A percentile compares a stretch with the other conserved stretches of the same genome.
These are phyloP conservation scores for Drosophila navojoa DNA, from an alignment of 1,140 invertebrate species.

Conservation along the genomic window DNA sequence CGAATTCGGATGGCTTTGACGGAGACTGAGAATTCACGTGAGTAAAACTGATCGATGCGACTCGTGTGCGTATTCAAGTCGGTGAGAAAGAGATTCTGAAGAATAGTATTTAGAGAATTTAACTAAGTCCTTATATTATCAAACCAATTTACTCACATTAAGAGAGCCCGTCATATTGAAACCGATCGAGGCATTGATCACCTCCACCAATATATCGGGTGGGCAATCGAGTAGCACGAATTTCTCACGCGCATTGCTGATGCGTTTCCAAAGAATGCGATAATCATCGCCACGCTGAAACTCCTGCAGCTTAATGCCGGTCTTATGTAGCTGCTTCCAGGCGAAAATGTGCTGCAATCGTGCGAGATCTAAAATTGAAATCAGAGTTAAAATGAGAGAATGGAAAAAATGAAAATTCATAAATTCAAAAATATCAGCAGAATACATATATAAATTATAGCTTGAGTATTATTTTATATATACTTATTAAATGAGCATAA, in stretches of 20 bases:
- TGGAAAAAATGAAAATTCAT: too few relatives aligned
- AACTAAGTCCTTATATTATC: background rate
- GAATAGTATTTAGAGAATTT: background rate
- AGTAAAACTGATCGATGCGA: constrained; percentile 66
- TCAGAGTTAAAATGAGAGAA: too few relatives aligned
- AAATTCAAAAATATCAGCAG: too few relatives aligned
- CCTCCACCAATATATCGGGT: constrained; percentile 85
- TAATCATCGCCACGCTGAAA: constrained; percentile 84
- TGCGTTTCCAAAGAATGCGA: constrained; percentile 88
- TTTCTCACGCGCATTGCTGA: constrained; percentile 86
- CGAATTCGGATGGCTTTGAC: constrained; percentile 64
- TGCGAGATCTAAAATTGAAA: constrained; percentile 47
- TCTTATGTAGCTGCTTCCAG: constrained; percentile 72
- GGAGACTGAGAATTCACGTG: constrained; percentile 52
- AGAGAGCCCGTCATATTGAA: constrained; percentile 79
- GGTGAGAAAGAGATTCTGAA: constrained; percentile 71
- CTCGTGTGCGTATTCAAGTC: constrained; percentile 64
- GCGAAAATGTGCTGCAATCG: constrained; percentile 69
- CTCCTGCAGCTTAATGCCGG: constrained; percentile 85
- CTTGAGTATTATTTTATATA: too few relatives aligned
- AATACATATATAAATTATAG: too few relatives aligned
- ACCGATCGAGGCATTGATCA: constrained; percentile 79
- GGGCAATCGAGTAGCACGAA: constrained; percentile 90
- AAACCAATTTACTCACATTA: constrained; percentile 55
- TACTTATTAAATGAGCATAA: too few relatives aligned